Evolutionary conservation across 2,888 invertebrate genomes (phyloP).

Genomic region (Drosophila longiperda): DNA sequence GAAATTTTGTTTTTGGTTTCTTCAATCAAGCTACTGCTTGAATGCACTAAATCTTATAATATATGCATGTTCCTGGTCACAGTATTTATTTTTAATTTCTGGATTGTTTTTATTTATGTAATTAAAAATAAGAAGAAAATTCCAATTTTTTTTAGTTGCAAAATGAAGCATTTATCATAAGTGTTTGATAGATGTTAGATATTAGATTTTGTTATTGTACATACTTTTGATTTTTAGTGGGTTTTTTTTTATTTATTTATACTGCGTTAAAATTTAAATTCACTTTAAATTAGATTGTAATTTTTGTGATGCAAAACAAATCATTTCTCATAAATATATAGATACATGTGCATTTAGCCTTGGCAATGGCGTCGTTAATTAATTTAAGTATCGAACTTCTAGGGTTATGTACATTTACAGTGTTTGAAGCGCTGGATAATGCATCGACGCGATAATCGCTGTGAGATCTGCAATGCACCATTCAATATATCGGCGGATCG

Average conservation of each 20-base stretch:
- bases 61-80: neutral
- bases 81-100: neutral
- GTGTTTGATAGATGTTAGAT: neutral
- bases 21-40: neutral
- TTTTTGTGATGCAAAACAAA: neutral
- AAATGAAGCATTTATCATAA: neutral
- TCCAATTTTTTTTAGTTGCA: neutral
- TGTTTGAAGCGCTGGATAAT: constrained; percentile 83
- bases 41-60: neutral
- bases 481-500: constrained; percentile 75
- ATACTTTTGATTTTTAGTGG: neutral
- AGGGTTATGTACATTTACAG: constrained; percentile 83
- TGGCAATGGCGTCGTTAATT: neutral
- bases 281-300: neutral
- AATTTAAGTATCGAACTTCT: neutral
- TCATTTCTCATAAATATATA: neutral
- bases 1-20: neutral
- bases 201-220: neutral
- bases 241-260: neutral
- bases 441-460: constrained; percentile 76
- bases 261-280: neutral
- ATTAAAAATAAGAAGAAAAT: neutral
- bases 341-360: neutral
- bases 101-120: neutral
- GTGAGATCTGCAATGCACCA: constrained; percentile 80